A percentile compares a stretch with the other conserved stretches of the same genome.
Evolutionary conservation across 2,797 vertebrate species (phyloP).

Genomic region (Neosilurus hyrtlii): DNA sequence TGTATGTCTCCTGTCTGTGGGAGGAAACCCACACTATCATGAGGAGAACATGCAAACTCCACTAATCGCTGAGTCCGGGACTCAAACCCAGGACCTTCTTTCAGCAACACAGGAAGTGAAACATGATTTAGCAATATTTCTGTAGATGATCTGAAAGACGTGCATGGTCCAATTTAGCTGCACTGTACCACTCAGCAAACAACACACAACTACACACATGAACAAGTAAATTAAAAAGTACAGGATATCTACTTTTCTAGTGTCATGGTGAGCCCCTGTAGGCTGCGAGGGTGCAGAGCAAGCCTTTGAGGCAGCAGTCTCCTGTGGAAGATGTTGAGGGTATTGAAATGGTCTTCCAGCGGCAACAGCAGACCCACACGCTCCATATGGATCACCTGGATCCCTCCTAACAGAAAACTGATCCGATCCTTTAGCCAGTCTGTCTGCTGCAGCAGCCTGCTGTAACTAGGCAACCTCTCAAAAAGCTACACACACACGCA

Average conservation of each 20-base stretch:
- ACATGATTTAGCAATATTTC: not conserved
- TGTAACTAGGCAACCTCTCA: slow-evolving; percentile 82
- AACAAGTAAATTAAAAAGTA: not conserved
- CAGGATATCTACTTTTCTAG: slow-evolving; percentile 76
- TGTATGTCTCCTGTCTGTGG: too few species aligned
- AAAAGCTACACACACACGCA: slow-evolving; percentile 74
- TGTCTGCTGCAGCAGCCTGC: slow-evolving; percentile 79
- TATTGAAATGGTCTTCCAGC: slow-evolving; percentile 82
- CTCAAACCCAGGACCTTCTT: too few species aligned
- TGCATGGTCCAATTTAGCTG: too few species aligned
- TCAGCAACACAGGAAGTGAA: not conserved
- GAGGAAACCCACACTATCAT: too few species aligned
- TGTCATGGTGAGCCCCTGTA: slow-evolving; percentile 84
- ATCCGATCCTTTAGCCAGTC: slow-evolving; percentile 84
- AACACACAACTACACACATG: not conserved
- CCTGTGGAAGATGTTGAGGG: slow-evolving; percentile 79
- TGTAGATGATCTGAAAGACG: not conserved
- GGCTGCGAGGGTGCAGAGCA: slow-evolving; percentile 83
- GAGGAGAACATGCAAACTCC: too few species aligned
- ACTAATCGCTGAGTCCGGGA: too few species aligned
- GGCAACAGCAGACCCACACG: slow-evolving; percentile 78
- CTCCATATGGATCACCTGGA: slow-evolving; percentile 83
- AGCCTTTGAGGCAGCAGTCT: slow-evolving; percentile 71
- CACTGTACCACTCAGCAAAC: not conserved
- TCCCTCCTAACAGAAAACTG: slow-evolving; percentile 85